A percentile compares a stretch with the other conserved stretches of the same genome.
These are phyloP conservation scores for Delphinus delphis DNA, from an alignment of 2,113 vertebrate species.

Conservation along the genomic window DNA sequence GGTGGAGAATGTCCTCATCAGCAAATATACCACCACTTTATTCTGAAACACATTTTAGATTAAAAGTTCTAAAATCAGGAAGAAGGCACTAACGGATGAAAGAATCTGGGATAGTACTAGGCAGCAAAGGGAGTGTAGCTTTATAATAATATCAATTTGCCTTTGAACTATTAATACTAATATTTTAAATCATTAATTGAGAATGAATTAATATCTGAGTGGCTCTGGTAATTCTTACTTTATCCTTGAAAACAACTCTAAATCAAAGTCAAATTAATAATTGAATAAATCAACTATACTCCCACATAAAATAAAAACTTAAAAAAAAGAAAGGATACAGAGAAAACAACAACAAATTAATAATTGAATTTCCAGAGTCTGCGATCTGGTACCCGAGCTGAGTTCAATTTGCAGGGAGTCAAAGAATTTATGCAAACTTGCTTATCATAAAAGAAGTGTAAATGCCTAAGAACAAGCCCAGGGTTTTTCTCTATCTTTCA, in stretches of 20 bases:
- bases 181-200: not conserved
- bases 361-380: not conserved
- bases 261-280: not conserved
- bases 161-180: not conserved
- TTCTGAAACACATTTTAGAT: not conserved
- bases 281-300: not conserved
- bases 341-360: not conserved
- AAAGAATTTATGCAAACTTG: not conserved
- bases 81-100: not conserved
- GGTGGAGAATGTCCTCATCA: not conserved
- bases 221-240: not conserved
- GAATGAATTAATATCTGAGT: not conserved
- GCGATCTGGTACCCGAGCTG: not conserved
- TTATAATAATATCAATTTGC: not conserved
- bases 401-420: not conserved
- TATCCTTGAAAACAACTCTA: not conserved
- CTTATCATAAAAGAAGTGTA: not conserved
- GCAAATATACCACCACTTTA: not conserved
- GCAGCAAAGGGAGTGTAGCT: not conserved
- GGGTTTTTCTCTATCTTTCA: not conserved
- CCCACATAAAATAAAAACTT: not conserved
- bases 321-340: not conserved
- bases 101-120: not conserved
- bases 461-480: not conserved
- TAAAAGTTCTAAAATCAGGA: constrained; percentile 41